Percentiles rank a stretch among this genome's conserved stretches.
phyloP scores from a whole-genome alignment of 1,140 invertebrate genomes.

The Drosophila paulistorum region DNA sequence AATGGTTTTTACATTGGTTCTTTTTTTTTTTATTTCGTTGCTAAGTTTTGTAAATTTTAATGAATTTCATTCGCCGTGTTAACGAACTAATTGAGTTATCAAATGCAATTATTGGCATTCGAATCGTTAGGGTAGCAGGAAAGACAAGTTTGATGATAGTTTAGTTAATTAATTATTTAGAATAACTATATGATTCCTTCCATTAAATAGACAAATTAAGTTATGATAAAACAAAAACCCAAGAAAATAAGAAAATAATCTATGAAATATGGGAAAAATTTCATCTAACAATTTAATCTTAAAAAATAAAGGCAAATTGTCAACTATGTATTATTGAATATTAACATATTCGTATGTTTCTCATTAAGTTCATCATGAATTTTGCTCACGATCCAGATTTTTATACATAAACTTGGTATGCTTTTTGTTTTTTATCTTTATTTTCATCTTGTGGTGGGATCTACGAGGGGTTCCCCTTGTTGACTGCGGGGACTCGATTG shows the following conservation, averaged over 20 bases:
- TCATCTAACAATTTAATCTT: background rate
- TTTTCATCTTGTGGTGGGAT: background rate
- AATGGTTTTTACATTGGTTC: background rate
- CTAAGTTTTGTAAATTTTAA: constrained; percentile 12
- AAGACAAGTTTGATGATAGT: background rate
- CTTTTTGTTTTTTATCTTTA: background rate
- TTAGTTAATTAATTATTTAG: no score
- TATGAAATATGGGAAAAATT: no score
- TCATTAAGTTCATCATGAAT: background rate
- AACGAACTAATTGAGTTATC: constrained; percentile 12
- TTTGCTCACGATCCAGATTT: background rate
- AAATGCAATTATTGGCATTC: constrained; percentile 9
- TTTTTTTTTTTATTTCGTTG: background rate
- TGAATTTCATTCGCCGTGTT: constrained; percentile 16
- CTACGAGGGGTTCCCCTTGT: background rate
- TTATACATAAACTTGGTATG: background rate
- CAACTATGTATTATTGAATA: background rate
- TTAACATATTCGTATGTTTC: background rate
- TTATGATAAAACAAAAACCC: no score
- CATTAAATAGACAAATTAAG: no score
- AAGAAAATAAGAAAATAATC: no score
- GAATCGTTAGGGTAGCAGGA: background rate
- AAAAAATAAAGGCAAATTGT: background rate
- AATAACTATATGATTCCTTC: no score
- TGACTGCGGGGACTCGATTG: background rate